Conservation (phyloP, 2,888 invertebrate genomes). For the Cheilosia urbana region DNA sequence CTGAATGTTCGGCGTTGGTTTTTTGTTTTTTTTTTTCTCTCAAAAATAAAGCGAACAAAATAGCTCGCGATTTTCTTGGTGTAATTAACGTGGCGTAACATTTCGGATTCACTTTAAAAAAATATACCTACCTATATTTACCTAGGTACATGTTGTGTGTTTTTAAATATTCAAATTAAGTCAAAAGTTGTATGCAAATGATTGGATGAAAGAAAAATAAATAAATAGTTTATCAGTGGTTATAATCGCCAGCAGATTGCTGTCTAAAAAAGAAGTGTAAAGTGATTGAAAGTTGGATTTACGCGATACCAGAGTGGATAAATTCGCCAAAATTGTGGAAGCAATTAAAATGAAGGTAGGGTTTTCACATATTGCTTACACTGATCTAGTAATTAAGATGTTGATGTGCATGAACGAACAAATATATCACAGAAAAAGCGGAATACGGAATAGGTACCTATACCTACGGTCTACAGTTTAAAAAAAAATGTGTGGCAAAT, state of each 20-base stretch:
- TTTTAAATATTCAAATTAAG: slow-evolving; percentile 12
- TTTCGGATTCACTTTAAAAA: slow-evolving; percentile 53
- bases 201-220: slow-evolving; percentile 36
- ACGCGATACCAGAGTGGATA: slow-evolving; percentile 71
- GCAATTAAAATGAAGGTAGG: slow-evolving; percentile 83
- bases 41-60: slow-evolving; percentile 21
- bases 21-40: not conserved
- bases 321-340: slow-evolving; percentile 84
- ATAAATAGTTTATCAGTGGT: slow-evolving; percentile 12
- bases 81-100: slow-evolving; percentile 46
- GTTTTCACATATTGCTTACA: not conserved
- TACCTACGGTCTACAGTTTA: too few species aligned
- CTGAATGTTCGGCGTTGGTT: slow-evolving; percentile 11
- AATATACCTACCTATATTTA: not conserved
- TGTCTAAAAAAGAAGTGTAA: slow-evolving; percentile 31
- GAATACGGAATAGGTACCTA: too few species aligned
- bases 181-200: slow-evolving; percentile 8
- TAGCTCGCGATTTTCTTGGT: slow-evolving; percentile 34
- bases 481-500: too few species aligned
- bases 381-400: not conserved
- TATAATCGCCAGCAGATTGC: slow-evolving; percentile 16
- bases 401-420: not conserved
- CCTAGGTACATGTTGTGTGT: not conserved
- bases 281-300: slow-evolving; percentile 54
- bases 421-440: too few species aligned